Evolutionary conservation across 2,888 invertebrate genomes (phyloP), one percentile per base, ranked within the genome.

Genomic region (Patella ulyssiponensis): DNA sequence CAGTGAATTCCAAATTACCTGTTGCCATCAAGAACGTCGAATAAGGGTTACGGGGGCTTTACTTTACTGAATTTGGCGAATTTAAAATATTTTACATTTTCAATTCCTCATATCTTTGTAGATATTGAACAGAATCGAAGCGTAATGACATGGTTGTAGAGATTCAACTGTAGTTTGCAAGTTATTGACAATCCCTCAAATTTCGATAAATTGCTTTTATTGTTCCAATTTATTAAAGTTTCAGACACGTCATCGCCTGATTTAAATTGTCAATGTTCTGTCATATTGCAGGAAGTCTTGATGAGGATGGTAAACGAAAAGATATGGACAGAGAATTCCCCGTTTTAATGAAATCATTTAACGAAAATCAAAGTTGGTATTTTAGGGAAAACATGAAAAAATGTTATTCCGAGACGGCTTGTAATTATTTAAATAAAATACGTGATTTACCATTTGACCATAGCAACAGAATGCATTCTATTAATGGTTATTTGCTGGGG

Each of bases 401-500:
- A 23, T 87, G 86, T 76, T 80, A 54, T 14, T 77, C 84, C 52
- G 83, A 83, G 2, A n/a, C 69, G 2, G 27, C 23, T 12, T 87
- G 86, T 77, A 72, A 76, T 12, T 56, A 81, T n/a, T 80, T 83
- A 12, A 74, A 75, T 0, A 73, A 79, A 7, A 76, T 69, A 12
- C 79, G 77, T 4, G 83, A 86, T 74, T 56, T 54, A 14, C 80
- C 33, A 2, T 86, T 86, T 70, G 71, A 71, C 2, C 82, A 80
- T 23, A 85, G 82, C 73, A 85, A 85, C 81, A 75, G 74, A 69
- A 85, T 85, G 84, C 83, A 82, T 72, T 72, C 81, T 14, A 83
- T 87, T 2, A 87, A 87, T 72, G 87, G 87, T 51, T 85, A 81
- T 70, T 73, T 86, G 54, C 85, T 79, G 69, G 85, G 84, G 2